A percentile compares a stretch with the other conserved stretches of the same genome.
These are phyloP conservation scores for Drosophila meridionalis DNA, from an alignment of 2,888 invertebrate species.

Conservation along the genomic window DNA sequence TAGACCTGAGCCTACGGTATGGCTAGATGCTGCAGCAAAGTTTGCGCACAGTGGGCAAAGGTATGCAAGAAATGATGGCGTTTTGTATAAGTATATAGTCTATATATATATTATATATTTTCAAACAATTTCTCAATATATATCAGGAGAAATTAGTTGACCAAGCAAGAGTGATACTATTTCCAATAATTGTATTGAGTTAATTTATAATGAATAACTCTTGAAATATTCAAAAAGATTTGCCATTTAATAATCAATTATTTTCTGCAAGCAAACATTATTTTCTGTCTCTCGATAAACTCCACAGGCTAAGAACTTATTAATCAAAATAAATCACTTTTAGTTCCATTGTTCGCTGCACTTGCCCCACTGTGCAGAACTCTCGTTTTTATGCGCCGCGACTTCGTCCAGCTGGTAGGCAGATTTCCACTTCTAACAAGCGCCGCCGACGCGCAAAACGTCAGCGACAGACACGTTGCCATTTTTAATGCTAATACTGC, in stretches of 20 bases:
- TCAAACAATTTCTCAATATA: neutral
- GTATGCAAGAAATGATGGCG: too few species aligned
- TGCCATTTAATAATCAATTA: neutral
- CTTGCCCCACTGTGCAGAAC: slow-evolving; percentile 33
- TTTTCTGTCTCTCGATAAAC: neutral
- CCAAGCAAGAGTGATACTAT: neutral
- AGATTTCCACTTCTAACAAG: slow-evolving; percentile 40
- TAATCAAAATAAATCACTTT: neutral
- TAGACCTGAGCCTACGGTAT: slow-evolving; percentile 25
- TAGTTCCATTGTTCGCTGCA: neutral
- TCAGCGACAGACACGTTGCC: slow-evolving; percentile 55
- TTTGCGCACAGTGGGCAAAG: slow-evolving; percentile 35
- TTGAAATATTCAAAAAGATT: neutral
- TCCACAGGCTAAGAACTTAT: neutral
- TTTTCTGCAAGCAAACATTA: neutral
- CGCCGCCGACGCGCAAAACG: slow-evolving; percentile 30
- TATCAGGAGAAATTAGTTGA: neutral
- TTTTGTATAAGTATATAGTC: too few species aligned
- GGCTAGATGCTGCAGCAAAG: slow-evolving; percentile 9
- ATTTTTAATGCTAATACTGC: slow-evolving; percentile 52
- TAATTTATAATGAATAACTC: rapidly evolving
- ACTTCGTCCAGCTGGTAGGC: slow-evolving; percentile 47
- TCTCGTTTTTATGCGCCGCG: slow-evolving; percentile 45
- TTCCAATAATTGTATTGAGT: neutral
- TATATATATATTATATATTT: neutral